A percentile compares a stretch with the other conserved stretches of the same genome.
These are phyloP conservation scores for Heteromurus nitidus DNA, from an alignment of 2,888 invertebrate species.

Conservation along the genomic window DNA sequence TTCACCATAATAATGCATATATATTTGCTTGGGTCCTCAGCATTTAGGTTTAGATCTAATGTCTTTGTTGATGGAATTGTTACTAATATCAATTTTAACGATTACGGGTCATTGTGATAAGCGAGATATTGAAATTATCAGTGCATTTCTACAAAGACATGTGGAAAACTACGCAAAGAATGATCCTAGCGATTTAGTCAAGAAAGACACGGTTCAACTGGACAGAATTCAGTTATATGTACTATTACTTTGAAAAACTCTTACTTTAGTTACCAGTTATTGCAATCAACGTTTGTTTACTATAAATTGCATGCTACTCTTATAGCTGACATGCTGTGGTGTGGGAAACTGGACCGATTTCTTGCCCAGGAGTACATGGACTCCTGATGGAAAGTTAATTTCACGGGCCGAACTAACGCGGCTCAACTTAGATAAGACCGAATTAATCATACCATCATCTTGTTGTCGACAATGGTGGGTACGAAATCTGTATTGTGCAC, in stretches of 20 bases:
- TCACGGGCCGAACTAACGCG: neutral
- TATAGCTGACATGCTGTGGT: conserved; percentile 64
- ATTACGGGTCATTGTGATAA: conserved; percentile 39
- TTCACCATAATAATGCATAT: neutral
- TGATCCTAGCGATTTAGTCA: neutral
- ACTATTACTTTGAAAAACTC: too few species aligned
- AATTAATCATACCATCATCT: conserved; percentile 50
- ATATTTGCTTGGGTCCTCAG: too few species aligned
- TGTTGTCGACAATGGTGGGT: conserved; percentile 66
- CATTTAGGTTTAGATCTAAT: conserved; percentile 42
- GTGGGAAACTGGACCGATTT: conserved; percentile 60
- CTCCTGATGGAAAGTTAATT: neutral
- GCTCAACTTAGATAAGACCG: conserved; percentile 36
- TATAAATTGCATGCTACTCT: too few species aligned
- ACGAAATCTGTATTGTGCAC: conserved; percentile 57
- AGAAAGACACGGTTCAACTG: conserved; percentile 34
- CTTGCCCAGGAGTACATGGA: conserved; percentile 40
- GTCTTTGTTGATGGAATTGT: conserved; percentile 33
- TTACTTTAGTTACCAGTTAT: too few species aligned
- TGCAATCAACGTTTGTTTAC: too few species aligned
- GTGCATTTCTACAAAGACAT: conserved; percentile 30
- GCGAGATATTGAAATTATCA: conserved; percentile 35
- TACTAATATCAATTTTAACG: conserved; percentile 5
- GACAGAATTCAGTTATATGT: conserved; percentile 53
- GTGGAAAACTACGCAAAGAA: conserved; percentile 34